Percentiles rank a stretch among this genome's conserved stretches.
Conservation (phyloP, 2,888 invertebrate species). For the Melanophora roralis region DNA sequence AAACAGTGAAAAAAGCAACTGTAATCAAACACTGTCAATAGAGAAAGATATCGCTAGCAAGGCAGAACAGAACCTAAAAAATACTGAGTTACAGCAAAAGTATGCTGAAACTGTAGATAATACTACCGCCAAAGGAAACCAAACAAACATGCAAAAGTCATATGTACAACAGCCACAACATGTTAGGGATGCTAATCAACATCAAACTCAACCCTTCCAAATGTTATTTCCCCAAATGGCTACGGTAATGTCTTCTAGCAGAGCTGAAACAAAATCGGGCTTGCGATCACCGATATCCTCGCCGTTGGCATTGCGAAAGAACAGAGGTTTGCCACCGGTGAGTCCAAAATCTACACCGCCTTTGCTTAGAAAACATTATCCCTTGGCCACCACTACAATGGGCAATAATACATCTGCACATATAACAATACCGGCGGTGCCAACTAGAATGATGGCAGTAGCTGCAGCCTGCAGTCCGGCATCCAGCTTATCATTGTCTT, state of each 20-base stretch:
- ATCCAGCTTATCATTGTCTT: slow-evolving; percentile 73
- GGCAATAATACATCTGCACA: slow-evolving; percentile 63
- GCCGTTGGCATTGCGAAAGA: slow-evolving; percentile 70
- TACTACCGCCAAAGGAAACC: not conserved
- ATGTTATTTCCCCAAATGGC: slow-evolving; percentile 72
- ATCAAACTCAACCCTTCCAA: slow-evolving; percentile 66
- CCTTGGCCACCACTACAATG: slow-evolving; percentile 56
- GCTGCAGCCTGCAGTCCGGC: slow-evolving; percentile 71
- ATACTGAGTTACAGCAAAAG: slow-evolving; percentile 28
- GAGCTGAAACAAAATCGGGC: slow-evolving; percentile 69
- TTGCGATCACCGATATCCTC: slow-evolving; percentile 72
- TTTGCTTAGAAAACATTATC: slow-evolving; percentile 69
- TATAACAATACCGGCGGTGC: slow-evolving; percentile 68
- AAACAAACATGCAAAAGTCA: slow-evolving; percentile 25
- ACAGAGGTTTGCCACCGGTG: slow-evolving; percentile 66
- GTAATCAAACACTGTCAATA: slow-evolving; percentile 41
- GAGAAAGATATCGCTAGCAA: not conserved
- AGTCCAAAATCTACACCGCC: slow-evolving; percentile 74
- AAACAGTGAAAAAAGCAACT: not conserved
- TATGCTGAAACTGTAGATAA: slow-evolving; percentile 18
- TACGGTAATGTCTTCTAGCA: slow-evolving; percentile 69
- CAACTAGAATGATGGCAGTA: slow-evolving; percentile 68
- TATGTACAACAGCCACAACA: slow-evolving; percentile 19
- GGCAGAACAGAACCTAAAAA: slow-evolving; percentile 27
- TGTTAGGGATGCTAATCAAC: slow-evolving; percentile 32